Evolutionary conservation across 1,140 invertebrate genomes (phyloP), one percentile per base, ranked within the genome.

Genomic region (Andrena cerasifolii): DNA sequence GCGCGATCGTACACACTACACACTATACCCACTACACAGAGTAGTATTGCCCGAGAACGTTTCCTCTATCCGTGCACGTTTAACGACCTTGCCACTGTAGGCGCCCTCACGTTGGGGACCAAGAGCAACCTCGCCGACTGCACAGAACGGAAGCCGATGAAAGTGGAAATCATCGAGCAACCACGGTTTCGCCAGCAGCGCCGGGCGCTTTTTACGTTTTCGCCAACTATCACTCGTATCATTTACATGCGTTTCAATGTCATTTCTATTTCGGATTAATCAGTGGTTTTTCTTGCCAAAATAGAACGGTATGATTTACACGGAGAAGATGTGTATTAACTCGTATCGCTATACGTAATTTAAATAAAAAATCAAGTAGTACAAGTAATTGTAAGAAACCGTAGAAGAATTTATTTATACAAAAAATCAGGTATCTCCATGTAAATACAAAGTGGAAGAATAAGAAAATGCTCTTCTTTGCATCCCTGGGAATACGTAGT

Each of bases 21-120:
- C n/a, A n/a, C n/a, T n/a, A n/a, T n/a, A n/a, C n/a, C n/a, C n/a
- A 86, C 78, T 90, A 74, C 53, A 61, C 47, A 53, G 36, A 67
- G 61, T 47, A 71, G 53, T 33, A 65, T 63, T 33, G 75, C 61
- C 49, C 67, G 76, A 70, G 76, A 81, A 79, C 77, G 79, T 67
- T 68, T 76, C 43, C 65, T 76, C 31, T 49, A 76, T 65, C 31
- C 68, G 73, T 18, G 33, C 53, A 74, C 79, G 59, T 65, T 78
- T 65, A 58, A 51, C 73, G 78, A 83, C 83, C 82, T 86, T 85
- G 83, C 72, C 72, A 40, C 75, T 77, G 45, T 43, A 70, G 63
- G 72, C 28, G 66, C 49, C 75, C 75, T 51, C 61, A 74, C 77
- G 26, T 54, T 56, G 40, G 56, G 62, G 24, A 74, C 18, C 31